Base-by-base conservation (phyloP, 2,888 invertebrate genomes). In the Pollenia griseotomentosa region DNA sequence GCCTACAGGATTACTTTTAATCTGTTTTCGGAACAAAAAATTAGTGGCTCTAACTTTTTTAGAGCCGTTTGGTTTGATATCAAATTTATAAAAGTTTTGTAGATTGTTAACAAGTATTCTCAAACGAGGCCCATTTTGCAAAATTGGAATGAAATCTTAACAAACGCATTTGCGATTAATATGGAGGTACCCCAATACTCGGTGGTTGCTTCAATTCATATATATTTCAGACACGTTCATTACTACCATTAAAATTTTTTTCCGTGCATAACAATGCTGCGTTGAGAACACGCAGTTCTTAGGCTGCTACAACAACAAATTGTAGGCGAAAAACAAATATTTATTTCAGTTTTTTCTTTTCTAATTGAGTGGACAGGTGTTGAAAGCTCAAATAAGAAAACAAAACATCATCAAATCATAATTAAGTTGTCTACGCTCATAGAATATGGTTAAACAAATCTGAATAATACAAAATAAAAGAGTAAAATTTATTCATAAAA, bases 311-410 rank as follows among this genome's bases (percentile, higher is more conserved):
- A 19, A 73, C 46, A 82, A 51, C 46, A 68, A 74, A 74, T 53
- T 73, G 44, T 73, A 80, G 74, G 79, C 68, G 79, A 61, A 74
- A 79, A 74, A 66, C 40, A 79, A 85, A 85, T 85, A 85, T 85
- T 85, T 80, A 46, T 74, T 84, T 73, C 14, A 33, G 3, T 7
- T 74, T 46, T n/a, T 70, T 46, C 16, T 40, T 53, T 14, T 42
- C 66, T 61, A 83, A 86, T 80, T 65, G 65, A 71, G 71, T 81
- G 81, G 84, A 87, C 84, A 87, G 83, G 84, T 87, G 87, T 78
- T 87, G 84, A 87, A 81, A 87, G 77, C 71, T 81, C 48, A 77
- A 65, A 73, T n/a, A 81, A 78, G 44, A 61, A 51, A 57, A 57
- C 42, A 63, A 23, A 74, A 73, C 9, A 61, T 46, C 44, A 84